Conservation (phyloP, 2,113 vertebrate species). For the Siniperca knerii region DNA sequence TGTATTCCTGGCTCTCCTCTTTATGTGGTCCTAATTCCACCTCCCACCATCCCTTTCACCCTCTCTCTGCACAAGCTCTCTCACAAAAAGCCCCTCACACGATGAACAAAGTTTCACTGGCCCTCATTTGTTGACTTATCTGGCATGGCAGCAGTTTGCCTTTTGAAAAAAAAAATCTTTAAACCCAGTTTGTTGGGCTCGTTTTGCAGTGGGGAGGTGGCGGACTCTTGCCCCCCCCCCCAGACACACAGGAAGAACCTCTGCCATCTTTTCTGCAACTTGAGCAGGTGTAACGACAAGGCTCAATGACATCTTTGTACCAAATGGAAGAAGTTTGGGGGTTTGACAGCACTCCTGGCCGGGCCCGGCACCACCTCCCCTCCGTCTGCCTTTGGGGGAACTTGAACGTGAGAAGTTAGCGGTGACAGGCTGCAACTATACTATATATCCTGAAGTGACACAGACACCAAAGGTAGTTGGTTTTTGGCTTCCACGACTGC, state of each 20-base stretch:
- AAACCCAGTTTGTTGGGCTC: conserved; percentile 17
- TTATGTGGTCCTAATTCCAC: conserved; percentile 50
- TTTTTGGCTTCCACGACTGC: conserved; percentile 43
- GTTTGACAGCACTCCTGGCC: conserved; percentile 22
- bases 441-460: conserved; percentile 56
- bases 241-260: conserved; percentile 66
- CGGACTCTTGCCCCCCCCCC: background rate
- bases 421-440: conserved; percentile 32
- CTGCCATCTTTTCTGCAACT: conserved; percentile 51
- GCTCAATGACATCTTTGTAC: conserved; percentile 78
- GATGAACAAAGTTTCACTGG: conserved; percentile 63
- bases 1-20: conserved; percentile 60
- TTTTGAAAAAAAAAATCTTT: conserved; percentile 15
- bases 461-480: conserved; percentile 59
- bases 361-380: conserved; percentile 17
- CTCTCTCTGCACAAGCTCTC: conserved; percentile 9
- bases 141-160: conserved; percentile 49
- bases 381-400: conserved; percentile 26
- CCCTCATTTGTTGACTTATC: conserved; percentile 69
- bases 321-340: conserved; percentile 48
- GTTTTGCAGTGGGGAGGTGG: conserved; percentile 38
- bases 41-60: background rate
- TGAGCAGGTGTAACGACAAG: conserved; percentile 75
- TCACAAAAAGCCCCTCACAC: conserved; percentile 64
- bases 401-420: conserved; percentile 46